Base-by-base conservation (phyloP, 2,888 invertebrate genomes). In the Aphidius colemani region DNA sequence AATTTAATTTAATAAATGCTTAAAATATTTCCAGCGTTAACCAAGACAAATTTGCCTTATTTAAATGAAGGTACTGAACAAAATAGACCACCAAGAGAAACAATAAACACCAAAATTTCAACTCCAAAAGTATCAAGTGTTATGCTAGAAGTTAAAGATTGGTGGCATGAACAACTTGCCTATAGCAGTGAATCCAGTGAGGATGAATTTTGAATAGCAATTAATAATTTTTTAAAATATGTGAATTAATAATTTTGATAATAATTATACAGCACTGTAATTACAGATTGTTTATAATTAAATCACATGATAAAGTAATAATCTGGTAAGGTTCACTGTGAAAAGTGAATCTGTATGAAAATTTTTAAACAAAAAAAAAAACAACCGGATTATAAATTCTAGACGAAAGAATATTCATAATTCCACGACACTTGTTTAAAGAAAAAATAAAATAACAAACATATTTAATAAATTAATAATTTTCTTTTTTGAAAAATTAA, bases 101-200 rank as follows among this genome's bases (percentile, higher is more conserved):
- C 81, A 7, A 74, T 82, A 39, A 83, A 80, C 65, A 82, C 84
- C 65, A 86, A 86, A 78, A 69, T 83, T 65, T 67, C 75, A 7
- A 71, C 76, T 56, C 85, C 87, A 40, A 86, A 86, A 78, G 80
- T 85, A 45, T 83, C 85, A 6, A 86, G 84, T 68, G 84, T 87
- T 4, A 87, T 92, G 72, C 86, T 88, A 72, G 94, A 94, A 83
- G 91, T 94, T 64, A 88, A 88, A 74, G 89, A 92, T 74, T 94
- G 94, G 94, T 94, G 94, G 94, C 88, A 88, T 74, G 89, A 91
- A 74, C 93, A 92, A 77, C 85, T 93, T 46, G 85, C 87, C 45
- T 88, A 88, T 58, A 83, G 79, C 74, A 84, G 85, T 18, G 88
- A 88, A 55, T 85, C 86, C 61, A 88, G 88, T 67, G 89, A 88